Base-by-base conservation (phyloP, 2,797 vertebrate species). In the Coccyzus lansbergi region DNA sequence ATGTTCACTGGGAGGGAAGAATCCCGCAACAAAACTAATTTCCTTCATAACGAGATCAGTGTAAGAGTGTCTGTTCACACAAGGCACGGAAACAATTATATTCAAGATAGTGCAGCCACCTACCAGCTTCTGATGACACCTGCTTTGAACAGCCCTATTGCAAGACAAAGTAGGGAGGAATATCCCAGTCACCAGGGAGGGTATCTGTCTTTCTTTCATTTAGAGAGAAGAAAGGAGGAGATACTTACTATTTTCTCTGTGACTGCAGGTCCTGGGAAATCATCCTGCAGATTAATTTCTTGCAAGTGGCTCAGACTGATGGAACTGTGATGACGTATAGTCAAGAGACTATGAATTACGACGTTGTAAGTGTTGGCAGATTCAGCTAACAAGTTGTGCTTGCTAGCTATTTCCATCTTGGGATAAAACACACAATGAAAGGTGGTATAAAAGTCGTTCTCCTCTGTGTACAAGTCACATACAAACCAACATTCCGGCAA, bases 401-500 rank as follows among this genome's bases (percentile, higher is more conserved):
- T 72, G 22, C 33, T 88, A 36, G 31, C 51, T 48, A 33, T 52
- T 79, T 20, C 34, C 14, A 2, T 79, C 71, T 60, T n/a, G 31
- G 71, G 70, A 48, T 88, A 80, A 92, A 94, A 34, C 46, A 24
- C 22, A 6, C 18, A 69, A 56, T 1, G 2, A 79, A 91, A 79
- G 67, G 38, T 65, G 59, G 19, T 1, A 2, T 76, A 42, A 19
- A 90, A 90, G 63, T 93, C 88, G 92, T 88, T 70, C 70, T 79
- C 60, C 52, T 94, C 34, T 80, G 36, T n/a, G 48, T 94, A 78
- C 56, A 86, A 83, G 85, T 88, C 25, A 55, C 69, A 81, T 55
- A 70, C 74, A 77, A 92, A 95, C 88, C 60, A 63, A 52, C 48
- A 56, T 91, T 87, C 88, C 83, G 83, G 59, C 28, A 49, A 67